Conservation (phyloP, 2,113 vertebrate species). For the Thalassoma bifasciatum region DNA sequence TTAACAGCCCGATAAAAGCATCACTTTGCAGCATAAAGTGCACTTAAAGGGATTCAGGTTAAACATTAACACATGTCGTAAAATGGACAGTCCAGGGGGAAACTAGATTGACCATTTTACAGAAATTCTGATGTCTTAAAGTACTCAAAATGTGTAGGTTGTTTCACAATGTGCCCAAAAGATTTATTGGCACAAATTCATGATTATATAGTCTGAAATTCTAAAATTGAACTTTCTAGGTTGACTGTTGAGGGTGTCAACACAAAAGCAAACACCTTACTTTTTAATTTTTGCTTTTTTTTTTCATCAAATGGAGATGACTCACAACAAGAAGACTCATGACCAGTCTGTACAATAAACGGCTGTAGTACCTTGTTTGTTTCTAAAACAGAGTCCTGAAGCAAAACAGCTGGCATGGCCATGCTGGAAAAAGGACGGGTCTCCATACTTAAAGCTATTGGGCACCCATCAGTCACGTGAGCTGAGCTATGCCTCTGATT, state of each 20-base stretch:
- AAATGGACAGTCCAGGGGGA: not conserved
- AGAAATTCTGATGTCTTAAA: too few relatives aligned
- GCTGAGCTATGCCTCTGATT: too few relatives aligned
- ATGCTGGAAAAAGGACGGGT: too few relatives aligned
- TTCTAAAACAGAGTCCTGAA: too few relatives aligned
- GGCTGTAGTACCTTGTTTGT: too few relatives aligned
- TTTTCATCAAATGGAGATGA: not conserved
- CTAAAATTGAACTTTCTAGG: not conserved
- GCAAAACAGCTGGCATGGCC: too few relatives aligned
- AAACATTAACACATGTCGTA: constrained; percentile 46
- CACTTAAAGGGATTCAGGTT: constrained; percentile 38
- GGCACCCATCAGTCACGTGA: too few relatives aligned
- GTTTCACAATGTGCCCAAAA: not conserved
- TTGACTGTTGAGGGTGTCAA: not conserved
- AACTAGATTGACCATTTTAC: constrained; percentile 15
- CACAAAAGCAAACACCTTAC: not conserved
- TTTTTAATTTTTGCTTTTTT: too few relatives aligned
- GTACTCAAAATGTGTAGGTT: too few relatives aligned
- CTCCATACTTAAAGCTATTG: too few relatives aligned
- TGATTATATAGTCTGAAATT: not conserved
- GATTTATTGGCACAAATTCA: not conserved
- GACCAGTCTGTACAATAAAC: too few relatives aligned
- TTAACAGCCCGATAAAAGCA: constrained; percentile 7
- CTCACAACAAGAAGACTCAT: not conserved
- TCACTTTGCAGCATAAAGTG: not conserved